Evolutionary conservation across 2,113 vertebrate genomes (phyloP).

Genomic region (Nicator chloris): DNA sequence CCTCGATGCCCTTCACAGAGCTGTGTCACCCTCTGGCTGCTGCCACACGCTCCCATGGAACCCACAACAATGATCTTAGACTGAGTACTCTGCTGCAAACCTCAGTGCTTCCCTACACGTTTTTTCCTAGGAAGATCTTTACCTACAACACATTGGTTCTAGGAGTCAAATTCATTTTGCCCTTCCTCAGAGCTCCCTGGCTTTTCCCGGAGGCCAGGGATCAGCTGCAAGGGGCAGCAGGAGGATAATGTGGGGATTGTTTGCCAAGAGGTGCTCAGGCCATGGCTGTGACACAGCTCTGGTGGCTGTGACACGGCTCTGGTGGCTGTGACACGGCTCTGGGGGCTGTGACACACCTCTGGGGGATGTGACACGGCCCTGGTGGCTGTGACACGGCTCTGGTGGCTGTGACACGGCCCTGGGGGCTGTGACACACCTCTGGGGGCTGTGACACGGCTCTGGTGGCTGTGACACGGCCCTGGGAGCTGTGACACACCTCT

Average conservation of each 20-base stretch:
- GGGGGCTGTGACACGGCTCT: too few relatives aligned
- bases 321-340: background rate
- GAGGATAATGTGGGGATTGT: accelerated
- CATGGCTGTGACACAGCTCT: background rate
- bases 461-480: background rate
- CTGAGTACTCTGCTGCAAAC: background rate
- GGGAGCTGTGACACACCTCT: background rate
- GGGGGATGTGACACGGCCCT: too few relatives aligned
- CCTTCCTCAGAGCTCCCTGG: background rate
- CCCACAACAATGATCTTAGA: accelerated
- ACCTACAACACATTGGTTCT: background rate
- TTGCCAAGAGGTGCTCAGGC: accelerated
- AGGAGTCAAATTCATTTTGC: background rate
- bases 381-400: too few relatives aligned
- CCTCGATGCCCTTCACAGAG: background rate
- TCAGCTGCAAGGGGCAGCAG: background rate
- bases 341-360: too few relatives aligned
- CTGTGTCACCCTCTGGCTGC: background rate
- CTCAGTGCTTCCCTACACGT: background rate
- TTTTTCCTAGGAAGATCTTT: background rate
- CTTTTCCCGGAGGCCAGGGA: background rate
- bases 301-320: too few relatives aligned
- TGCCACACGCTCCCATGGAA: background rate
- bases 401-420: background rate
- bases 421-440: background rate